phyloP scores from a whole-genome alignment of 2,888 invertebrate species.

The Acleris literana region DNA sequence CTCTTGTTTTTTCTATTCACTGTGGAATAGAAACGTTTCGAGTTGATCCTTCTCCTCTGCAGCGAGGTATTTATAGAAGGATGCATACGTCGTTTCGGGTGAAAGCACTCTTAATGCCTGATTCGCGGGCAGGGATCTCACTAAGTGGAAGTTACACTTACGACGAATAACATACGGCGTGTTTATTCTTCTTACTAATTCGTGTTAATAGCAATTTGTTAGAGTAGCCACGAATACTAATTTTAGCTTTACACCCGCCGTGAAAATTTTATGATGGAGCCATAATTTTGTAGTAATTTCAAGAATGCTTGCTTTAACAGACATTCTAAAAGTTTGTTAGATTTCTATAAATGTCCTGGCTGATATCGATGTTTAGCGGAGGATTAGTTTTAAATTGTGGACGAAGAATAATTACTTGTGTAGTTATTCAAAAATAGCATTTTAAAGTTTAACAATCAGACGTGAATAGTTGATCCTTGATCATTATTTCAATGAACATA shows the following conservation, averaged over 20 bases:
- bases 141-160: slow-evolving; percentile 55
- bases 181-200: slow-evolving; percentile 72
- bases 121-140: slow-evolving; percentile 72
- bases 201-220: slow-evolving; percentile 76
- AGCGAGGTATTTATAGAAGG: slow-evolving; percentile 71
- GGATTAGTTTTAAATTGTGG: too few species aligned
- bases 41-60: slow-evolving; percentile 68
- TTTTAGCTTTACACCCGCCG: slow-evolving; percentile 76
- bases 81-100: slow-evolving; percentile 80
- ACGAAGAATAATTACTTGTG: too few species aligned
- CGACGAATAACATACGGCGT: slow-evolving; percentile 60
- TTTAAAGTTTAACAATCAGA: too few species aligned
- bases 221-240: slow-evolving; percentile 74
- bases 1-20: slow-evolving; percentile 82
- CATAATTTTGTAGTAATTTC: slow-evolving; percentile 77
- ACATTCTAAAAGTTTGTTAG: slow-evolving; percentile 32
- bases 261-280: slow-evolving; percentile 77
- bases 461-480: too few species aligned
- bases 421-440: too few species aligned
- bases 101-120: slow-evolving; percentile 79
- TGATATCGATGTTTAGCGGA: too few species aligned
- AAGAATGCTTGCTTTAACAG: slow-evolving; percentile 71
- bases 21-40: slow-evolving; percentile 78
- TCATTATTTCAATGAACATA: too few species aligned
- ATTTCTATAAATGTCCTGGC: slow-evolving; percentile 15